phyloP scores from a whole-genome alignment of 2,888 invertebrate genomes.

The Charanyca ferruginea region DNA sequence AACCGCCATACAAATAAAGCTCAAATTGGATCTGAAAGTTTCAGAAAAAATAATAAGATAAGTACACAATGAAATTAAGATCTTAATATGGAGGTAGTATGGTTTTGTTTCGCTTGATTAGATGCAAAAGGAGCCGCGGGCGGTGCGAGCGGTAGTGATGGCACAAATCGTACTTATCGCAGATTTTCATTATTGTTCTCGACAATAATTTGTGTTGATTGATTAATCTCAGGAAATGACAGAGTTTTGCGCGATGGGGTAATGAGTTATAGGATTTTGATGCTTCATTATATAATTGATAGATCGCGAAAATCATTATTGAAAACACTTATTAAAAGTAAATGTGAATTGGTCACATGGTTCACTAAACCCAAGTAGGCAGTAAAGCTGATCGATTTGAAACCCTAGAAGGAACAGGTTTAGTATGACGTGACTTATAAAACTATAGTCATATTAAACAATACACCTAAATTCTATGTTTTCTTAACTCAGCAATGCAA shows the following conservation, averaged over 20 bases:
- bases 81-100: slow-evolving; percentile 68
- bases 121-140: slow-evolving; percentile 66
- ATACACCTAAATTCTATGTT: too few relatives aligned
- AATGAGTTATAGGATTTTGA: slow-evolving; percentile 24
- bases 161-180: slow-evolving; percentile 57
- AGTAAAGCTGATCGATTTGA: neutral
- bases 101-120: slow-evolving; percentile 70
- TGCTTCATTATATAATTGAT: neutral
- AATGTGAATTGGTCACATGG: neutral
- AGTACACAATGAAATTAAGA: slow-evolving; percentile 68
- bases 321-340: neutral
- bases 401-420: too few relatives aligned
- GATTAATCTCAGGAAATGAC: slow-evolving; percentile 46
- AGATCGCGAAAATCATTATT: neutral
- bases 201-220: slow-evolving; percentile 59
- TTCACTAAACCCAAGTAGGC: neutral
- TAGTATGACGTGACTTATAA: too few relatives aligned
- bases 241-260: slow-evolving; percentile 36
- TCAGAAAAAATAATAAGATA: slow-evolving; percentile 67
- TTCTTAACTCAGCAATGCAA: too few relatives aligned
- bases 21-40: slow-evolving; percentile 22
- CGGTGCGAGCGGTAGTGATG: slow-evolving; percentile 75
- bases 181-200: slow-evolving; percentile 44
- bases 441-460: too few relatives aligned
- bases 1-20: slow-evolving; percentile 41